phyloP scores from a whole-genome alignment of 2,797 vertebrate species.

The Spinibarbus caldwelli region DNA sequence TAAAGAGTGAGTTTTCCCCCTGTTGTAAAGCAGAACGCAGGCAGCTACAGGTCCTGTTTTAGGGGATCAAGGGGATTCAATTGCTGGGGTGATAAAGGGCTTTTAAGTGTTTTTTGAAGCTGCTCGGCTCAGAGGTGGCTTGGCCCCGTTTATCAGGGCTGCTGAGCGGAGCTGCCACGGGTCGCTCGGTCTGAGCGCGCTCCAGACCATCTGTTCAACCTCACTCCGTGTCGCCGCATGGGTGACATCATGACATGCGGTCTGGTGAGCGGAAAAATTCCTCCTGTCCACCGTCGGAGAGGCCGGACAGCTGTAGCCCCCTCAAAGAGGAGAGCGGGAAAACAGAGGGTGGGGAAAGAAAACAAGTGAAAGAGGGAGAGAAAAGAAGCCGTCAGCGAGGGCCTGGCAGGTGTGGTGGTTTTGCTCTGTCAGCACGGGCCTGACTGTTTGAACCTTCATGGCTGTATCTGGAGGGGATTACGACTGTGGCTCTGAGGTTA shows the following conservation, averaged over 20 bases:
- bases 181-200: conserved; percentile 33
- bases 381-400: conserved; percentile 56
- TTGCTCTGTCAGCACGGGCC: conserved; percentile 64
- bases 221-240: conserved; percentile 67
- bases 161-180: conserved; percentile 46
- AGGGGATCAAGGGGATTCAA: conserved; percentile 52
- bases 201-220: conserved; percentile 66
- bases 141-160: conserved; percentile 46
- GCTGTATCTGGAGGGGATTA: conserved; percentile 52
- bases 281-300: conserved; percentile 51
- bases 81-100: conserved; percentile 51
- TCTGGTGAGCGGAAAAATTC: conserved; percentile 71
- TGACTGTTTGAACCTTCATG: conserved; percentile 39
- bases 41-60: conserved; percentile 37
- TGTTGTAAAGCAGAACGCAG: neutral
- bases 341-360: conserved; percentile 36
- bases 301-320: conserved; percentile 43
- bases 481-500: conserved; percentile 46
- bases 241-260: conserved; percentile 77
- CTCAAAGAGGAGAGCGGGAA: conserved; percentile 42
- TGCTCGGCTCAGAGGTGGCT: conserved; percentile 31
- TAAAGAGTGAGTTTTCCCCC: conserved; percentile 11
- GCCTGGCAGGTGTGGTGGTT: conserved; percentile 58
- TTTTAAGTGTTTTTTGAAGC: conserved; percentile 54
- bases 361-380: conserved; percentile 51